Evolutionary conservation across 2,888 invertebrate species (phyloP).

Genomic region (Pediacus dermestoides): DNA sequence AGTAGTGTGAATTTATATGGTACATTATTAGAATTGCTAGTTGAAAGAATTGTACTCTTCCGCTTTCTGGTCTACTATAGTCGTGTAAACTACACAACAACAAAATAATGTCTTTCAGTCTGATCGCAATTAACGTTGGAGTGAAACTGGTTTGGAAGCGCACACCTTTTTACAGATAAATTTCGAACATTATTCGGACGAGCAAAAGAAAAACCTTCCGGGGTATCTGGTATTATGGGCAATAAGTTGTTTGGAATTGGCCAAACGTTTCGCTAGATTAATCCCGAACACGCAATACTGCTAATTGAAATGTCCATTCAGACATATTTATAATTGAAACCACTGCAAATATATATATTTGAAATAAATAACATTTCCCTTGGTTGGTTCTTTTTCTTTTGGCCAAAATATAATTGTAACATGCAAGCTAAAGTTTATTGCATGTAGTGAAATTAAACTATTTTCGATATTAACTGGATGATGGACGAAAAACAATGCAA

Average conservation of each 20-base stretch:
- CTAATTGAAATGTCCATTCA: conserved; percentile 45
- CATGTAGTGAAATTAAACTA: no score
- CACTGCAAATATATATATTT: conserved; percentile 39
- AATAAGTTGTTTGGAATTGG: conserved; percentile 13
- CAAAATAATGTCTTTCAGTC: background rate
- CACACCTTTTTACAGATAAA: no score
- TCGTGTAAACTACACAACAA: background rate
- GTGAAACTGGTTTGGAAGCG: no score
- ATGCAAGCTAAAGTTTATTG: no score
- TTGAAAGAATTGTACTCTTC: conserved; percentile 29
- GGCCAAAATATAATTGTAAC: conserved; percentile 27
- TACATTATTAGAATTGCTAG: conserved; percentile 25
- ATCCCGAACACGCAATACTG: conserved; percentile 37
- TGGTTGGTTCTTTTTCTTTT: conserved; percentile 33
- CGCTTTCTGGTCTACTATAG: conserved; percentile 15
- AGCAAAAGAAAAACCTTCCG: no score
- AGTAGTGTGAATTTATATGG: conserved; percentile 20
- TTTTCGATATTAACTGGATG: no score
- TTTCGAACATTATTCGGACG: no score
- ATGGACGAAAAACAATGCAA: no score
- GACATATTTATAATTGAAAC: conserved; percentile 46
- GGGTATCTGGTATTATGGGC: no score
- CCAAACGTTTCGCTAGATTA: conserved; percentile 21
- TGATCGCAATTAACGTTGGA: no score
- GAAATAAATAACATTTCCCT: conserved; percentile 37